These are phyloP conservation scores for Agrochola litura DNA, from an alignment of 2,888 invertebrate genomes.

Conservation along the genomic window DNA sequence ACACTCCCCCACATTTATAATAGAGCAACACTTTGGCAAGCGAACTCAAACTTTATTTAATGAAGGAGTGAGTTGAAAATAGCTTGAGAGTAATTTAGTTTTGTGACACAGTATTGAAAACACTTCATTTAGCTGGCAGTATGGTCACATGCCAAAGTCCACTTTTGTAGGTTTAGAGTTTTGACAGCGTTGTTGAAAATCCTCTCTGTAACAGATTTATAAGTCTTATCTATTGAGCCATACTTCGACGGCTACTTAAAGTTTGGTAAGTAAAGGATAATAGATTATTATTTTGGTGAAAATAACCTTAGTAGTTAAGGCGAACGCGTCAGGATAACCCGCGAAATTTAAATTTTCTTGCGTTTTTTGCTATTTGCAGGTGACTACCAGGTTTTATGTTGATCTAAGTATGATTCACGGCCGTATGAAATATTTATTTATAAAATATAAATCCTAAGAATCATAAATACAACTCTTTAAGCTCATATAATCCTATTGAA, in stretches of 20 bases:
- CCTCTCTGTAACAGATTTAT: conserved; percentile 12
- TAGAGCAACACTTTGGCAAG: conserved; percentile 1
- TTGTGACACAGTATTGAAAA: conserved; percentile 23
- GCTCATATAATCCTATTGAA: no score
- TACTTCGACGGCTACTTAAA: background rate
- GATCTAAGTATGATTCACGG: no score
- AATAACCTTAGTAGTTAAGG: no score
- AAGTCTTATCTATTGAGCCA: conserved; percentile 11
- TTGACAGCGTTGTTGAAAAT: conserved; percentile 29
- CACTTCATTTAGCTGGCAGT: conserved; percentile 30
- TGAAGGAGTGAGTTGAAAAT: background rate
- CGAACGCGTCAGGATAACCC: no score
- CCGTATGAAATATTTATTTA: no score
- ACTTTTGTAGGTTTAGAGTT: conserved; percentile 41
- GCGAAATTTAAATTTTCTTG: no score
- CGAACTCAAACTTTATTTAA: conserved; percentile 7
- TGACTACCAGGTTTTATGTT: no score
- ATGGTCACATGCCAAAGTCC: conserved; percentile 32
- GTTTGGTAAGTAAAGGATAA: background rate
- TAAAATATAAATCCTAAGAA: no score
- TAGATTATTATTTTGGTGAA: background rate
- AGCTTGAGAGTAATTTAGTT: background rate
- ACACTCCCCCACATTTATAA: conserved; percentile 33
- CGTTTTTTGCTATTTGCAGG: no score
- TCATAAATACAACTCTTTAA: no score